Evolutionary conservation across 2,113 vertebrate species (phyloP), one percentile per base, ranked within the genome.

Genomic region (Circaetus cinerascens): DNA sequence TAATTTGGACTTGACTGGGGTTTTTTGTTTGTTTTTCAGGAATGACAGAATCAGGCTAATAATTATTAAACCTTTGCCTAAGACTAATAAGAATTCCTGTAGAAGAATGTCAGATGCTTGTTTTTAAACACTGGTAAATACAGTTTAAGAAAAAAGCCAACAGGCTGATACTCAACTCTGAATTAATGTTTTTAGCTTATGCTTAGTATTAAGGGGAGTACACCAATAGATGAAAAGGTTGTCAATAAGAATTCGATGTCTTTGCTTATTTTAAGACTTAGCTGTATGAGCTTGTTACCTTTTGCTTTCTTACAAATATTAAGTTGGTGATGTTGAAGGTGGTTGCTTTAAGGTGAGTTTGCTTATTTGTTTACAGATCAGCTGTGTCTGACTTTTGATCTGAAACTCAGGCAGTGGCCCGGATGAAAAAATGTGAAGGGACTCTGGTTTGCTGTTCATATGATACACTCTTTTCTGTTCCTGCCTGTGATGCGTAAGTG

Each of bases 391-490:
- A 21, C 21, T 43, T 53, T 32, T 71, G 26, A 43, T 48, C 34
- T 76, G 82, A 87, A 84, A 55, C 30, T 60, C 7, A 5, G 43
- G 55, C 50, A 69, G 32, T 36, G 12, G 7, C 16, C 63, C 82
- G 30, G 46, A 45, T 32, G 21, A 23, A 53, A 88, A 45, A 16
- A 36, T 9, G 25, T 27, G 27, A 55, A 69, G 29, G 45, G 34
- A 15, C 26, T 43, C 27, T 1, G 0, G 13, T 26, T 45, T 85
- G 53, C n/a, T 55, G 27, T 23, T 43, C 5, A 0, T 38, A 4
- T 7, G 27, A 32, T 18, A 19, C 1, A 5, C 19, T 27, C 29
- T 46, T 8, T 59, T 66, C 25, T 20, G 32, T 51, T 72, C 46
- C 48, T 68, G 55, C 16, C 11, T 40, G 32, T 50, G 46, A 45